A percentile compares a stretch with the other conserved stretches of the same genome.
These are phyloP conservation scores for Noctua comes DNA, from an alignment of 2,888 invertebrate genomes.

Conservation along the genomic window DNA sequence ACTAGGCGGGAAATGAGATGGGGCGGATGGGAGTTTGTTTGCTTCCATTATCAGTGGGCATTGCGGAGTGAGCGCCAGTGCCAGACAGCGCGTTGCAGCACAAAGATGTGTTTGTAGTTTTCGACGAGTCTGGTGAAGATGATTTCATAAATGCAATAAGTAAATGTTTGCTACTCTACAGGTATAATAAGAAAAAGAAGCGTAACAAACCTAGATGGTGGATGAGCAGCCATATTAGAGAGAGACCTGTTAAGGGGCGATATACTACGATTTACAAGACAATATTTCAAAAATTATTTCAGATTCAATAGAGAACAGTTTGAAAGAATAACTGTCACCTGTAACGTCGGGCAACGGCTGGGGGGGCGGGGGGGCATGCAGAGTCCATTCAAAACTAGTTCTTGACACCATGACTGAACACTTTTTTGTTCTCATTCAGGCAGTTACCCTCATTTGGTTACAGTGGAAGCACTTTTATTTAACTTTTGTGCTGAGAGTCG, in stretches of 20 bases:
- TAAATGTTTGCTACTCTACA: conserved; percentile 42
- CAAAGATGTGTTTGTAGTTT: neutral
- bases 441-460: neutral
- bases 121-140: conserved; percentile 18
- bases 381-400: conserved; percentile 29
- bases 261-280: conserved; percentile 48
- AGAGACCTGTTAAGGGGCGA: conserved; percentile 53
- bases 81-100: neutral
- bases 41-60: neutral
- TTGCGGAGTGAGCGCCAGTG: neutral
- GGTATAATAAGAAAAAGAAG: conserved; percentile 52
- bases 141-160: conserved; percentile 31
- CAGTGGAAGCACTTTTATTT: neutral
- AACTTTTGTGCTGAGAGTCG: neutral
- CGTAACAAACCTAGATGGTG: conserved; percentile 47
- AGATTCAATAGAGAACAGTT: conserved; percentile 34
- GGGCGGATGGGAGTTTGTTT: conserved; percentile 2
- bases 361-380: conserved; percentile 30
- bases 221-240: conserved; percentile 53
- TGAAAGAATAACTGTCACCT: conserved; percentile 20
- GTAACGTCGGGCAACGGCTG: conserved; percentile 19
- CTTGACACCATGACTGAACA: neutral
- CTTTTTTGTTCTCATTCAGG: conserved; percentile 1
- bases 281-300: conserved; percentile 28
- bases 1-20: conserved; percentile 35